phyloP scores from a whole-genome alignment of 2,113 vertebrate species.

The Cyprinodon brontotheroides region DNA sequence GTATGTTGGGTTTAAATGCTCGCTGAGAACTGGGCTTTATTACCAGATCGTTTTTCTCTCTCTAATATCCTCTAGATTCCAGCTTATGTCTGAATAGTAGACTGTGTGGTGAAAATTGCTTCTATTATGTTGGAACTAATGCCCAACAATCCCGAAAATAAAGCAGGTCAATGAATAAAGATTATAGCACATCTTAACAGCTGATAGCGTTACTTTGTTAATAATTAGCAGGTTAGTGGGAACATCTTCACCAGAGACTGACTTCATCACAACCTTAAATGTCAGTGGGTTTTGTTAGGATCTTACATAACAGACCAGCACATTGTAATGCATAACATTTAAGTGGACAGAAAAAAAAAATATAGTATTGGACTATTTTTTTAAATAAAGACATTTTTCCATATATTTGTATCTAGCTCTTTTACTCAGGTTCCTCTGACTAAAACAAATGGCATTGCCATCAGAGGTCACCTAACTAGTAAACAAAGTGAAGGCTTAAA shows the following conservation, averaged over 20 bases:
- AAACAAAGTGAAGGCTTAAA: background rate
- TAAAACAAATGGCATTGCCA: too few relatives aligned
- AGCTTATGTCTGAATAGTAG: background rate
- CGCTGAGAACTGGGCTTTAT: background rate
- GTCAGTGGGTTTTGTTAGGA: too few relatives aligned
- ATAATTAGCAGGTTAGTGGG: conserved; percentile 10
- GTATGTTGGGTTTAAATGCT: conserved; percentile 35
- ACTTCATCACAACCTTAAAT: background rate
- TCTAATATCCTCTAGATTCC: background rate
- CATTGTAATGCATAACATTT: background rate
- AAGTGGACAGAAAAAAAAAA: background rate
- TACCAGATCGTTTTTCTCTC: background rate
- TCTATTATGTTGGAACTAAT: conserved; percentile 8
- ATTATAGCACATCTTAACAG: background rate
- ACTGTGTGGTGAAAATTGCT: conserved; percentile 15
- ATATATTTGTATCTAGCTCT: background rate
- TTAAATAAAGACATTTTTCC: background rate
- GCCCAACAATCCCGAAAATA: background rate
- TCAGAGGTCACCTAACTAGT: background rate
- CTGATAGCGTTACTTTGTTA: conserved; percentile 13
- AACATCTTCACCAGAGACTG: background rate
- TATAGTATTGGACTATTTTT: background rate
- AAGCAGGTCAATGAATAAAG: conserved; percentile 6
- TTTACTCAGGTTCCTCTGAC: too few relatives aligned
- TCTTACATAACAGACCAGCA: too few relatives aligned